Base-by-base conservation (phyloP, 2,888 invertebrate genomes). In the Eupeodes latifasciatus region DNA sequence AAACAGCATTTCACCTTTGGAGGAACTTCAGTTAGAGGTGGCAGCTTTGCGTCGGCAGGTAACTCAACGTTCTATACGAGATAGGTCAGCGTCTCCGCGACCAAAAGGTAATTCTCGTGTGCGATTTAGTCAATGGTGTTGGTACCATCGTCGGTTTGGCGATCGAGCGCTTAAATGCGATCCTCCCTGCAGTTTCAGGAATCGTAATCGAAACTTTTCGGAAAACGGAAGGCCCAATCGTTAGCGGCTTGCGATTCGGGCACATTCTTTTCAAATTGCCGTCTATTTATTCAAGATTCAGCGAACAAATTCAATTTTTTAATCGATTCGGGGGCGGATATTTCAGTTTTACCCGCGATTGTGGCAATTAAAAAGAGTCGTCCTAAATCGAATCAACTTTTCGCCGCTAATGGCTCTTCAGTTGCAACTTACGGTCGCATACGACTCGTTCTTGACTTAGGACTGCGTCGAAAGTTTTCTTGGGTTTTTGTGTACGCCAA, bases 161-260 rank as follows among this genome's bases (percentile, higher is more conserved):
- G 14, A 4, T 16, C 12, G 12, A 5, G 71, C 71, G 16, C 36
- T 12, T 11, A 36, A 44, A 5, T 71, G 71, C 1, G 9, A 14
- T 16, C 44, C 55, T 16, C 71, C 71, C 3, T 71, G 71, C 14
- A 47, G 11, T 6, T 71, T 57, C 11, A 40, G 57, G 6, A 27
- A 9, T 9, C 57, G 11, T 19, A 61, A 36, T 6, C 61, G 5
- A 61, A 11, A 1, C 2, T 2, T 14, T 10, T 72, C 59, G 59
- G 72, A n/a, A 59, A 72, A 72, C 49, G 34, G 12, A 72, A 49
- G 14, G 72, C 59, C 59, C 57, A 14, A 6, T 72, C 59, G 59
- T 19, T 72, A 49, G 72, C 72, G 59, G 59, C 59, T 40, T 49
- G 49, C 14, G 49, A 49, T 14, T 49, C 59, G 72, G 59, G 49